phyloP scores from a whole-genome alignment of 2,113 vertebrate genomes.

The Halichoerus grypus region DNA sequence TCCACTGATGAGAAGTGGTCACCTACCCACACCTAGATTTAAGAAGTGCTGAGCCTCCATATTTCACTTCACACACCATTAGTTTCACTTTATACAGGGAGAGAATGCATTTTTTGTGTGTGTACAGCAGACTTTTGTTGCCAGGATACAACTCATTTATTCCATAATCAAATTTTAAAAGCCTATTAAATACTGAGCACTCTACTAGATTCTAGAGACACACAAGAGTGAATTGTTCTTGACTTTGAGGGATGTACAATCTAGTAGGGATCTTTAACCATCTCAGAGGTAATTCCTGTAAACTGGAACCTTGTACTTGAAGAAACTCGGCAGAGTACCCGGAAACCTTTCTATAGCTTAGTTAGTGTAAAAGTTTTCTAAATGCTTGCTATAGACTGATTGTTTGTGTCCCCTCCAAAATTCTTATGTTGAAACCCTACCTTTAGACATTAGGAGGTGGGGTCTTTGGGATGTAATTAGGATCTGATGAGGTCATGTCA shows the following conservation, averaged over 20 bases:
- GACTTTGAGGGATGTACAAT: background rate
- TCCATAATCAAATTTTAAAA: background rate
- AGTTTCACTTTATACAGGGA: background rate
- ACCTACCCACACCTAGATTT: background rate
- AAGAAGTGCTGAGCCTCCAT: background rate
- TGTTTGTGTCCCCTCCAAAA: background rate
- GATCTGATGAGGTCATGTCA: background rate
- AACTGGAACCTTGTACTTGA: background rate
- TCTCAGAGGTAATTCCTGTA: background rate
- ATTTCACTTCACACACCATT: background rate
- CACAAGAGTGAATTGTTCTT: background rate
- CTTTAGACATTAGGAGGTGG: background rate
- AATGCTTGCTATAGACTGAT: background rate
- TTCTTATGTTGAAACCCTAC: background rate
- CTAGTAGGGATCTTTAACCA: background rate
- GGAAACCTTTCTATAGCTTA: background rate
- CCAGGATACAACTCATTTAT: background rate
- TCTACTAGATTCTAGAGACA: background rate
- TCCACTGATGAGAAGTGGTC: background rate
- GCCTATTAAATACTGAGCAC: background rate
- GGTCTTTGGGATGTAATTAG: background rate
- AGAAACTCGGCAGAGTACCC: background rate
- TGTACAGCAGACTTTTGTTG: background rate
- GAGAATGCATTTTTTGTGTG: background rate
- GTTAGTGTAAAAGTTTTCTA: background rate